Evolutionary conservation across 2,888 invertebrate genomes (phyloP).

Genomic region (Synanthedon tipuliformis): DNA sequence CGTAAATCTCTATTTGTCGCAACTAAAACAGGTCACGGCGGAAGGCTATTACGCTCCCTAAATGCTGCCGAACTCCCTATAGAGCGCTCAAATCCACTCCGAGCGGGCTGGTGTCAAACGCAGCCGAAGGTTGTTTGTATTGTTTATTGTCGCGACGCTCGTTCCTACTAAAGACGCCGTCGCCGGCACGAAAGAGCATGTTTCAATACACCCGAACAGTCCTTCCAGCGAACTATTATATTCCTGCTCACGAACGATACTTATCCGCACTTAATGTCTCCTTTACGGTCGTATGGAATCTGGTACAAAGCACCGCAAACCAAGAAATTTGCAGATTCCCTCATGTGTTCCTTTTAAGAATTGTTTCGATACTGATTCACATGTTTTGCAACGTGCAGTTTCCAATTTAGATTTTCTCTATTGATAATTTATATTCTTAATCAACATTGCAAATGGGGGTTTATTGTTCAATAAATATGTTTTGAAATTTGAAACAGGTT

Average conservation of each 20-base stretch:
- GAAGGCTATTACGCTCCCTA: conserved; percentile 67
- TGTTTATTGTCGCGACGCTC: conserved; percentile 66
- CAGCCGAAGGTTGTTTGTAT: conserved; percentile 68
- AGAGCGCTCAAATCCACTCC: conserved; percentile 66
- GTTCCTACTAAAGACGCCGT: conserved; percentile 56
- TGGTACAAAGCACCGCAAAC: not conserved
- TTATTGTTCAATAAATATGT: too few relatives aligned
- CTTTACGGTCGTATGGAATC: conserved; percentile 22
- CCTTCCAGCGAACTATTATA: conserved; percentile 39
- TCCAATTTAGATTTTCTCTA: too few relatives aligned
- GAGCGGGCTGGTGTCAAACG: conserved; percentile 69
- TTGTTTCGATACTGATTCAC: too few relatives aligned
- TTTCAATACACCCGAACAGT: conserved; percentile 49
- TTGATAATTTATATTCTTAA: too few relatives aligned
- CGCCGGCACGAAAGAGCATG: conserved; percentile 37
- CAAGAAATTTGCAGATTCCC: not conserved
- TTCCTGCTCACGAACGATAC: conserved; percentile 36
- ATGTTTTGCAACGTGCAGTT: too few relatives aligned
- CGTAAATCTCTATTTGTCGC: conserved; percentile 70
- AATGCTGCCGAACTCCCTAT: conserved; percentile 66
- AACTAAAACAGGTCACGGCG: conserved; percentile 68
- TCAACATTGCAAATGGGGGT: too few relatives aligned
- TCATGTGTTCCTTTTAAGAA: too few relatives aligned
- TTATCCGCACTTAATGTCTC: conserved; percentile 38
- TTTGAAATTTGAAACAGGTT: too few relatives aligned